Base-by-base conservation (phyloP, 2,113 vertebrate genomes). In the Thinocorus orbignyianus region DNA sequence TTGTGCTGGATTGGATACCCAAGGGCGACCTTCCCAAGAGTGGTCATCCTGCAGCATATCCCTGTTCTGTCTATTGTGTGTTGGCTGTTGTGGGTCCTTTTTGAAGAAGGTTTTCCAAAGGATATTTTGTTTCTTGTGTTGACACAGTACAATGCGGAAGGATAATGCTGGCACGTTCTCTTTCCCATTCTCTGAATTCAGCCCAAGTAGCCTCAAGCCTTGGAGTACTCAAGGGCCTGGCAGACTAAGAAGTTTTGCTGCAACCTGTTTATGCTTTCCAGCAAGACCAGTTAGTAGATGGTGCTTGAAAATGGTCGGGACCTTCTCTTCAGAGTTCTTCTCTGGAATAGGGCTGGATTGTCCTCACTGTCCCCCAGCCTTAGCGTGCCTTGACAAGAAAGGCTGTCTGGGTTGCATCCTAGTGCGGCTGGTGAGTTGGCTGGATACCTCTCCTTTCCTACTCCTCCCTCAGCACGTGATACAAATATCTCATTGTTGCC, bases 401-500 rank as follows among this genome's bases (percentile, higher is more conserved):
- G 37, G 37, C 79, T 70, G 68, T 46, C 48, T 64, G 94, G 76
- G 51, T 55, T 91, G 68, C 35, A 86, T 91, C 86, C 93, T 46
- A 55, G 1, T 17, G 88, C 83, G 58, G 12, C 64, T 81, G 60
- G 49, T 46, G 42, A 78, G 46, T 73, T 73, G 74, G 71, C 79
- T 31, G 46, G 71, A 91, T 92, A 89, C 55, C 51, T 94, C 24
- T 95, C 33, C 35, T 42, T 91, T 90, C 79, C 79, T 48, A 52
- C 62, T 88, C 79, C 55, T 86, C 79, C 85, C 86, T 80, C 72
- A 83, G 85, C 64, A 25, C 88, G 93, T 93, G 92, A 90, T 96
- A 94, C 79, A 96, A 94, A 84, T 94, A 93, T 90, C 88, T 94
- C 82, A 66, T 93, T 10, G 2, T 64, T 48, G 82, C 88, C 82